phyloP scores from a whole-genome alignment of 2,888 invertebrate species.

The Mantis religiosa region DNA sequence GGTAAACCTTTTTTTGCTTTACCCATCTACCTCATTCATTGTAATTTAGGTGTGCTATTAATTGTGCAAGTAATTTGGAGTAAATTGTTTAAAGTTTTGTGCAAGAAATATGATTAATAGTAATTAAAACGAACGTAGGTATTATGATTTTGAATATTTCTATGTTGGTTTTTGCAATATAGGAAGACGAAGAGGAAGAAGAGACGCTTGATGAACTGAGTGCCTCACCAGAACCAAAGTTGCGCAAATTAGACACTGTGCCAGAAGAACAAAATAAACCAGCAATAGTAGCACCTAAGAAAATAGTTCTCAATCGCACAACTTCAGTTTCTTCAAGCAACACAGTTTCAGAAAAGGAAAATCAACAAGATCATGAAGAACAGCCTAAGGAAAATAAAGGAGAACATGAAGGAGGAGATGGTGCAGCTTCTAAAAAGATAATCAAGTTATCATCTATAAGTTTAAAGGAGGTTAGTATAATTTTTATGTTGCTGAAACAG shows the following conservation, averaged over 20 bases:
- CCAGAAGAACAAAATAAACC: conserved; percentile 34
- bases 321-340: background rate
- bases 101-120: background rate
- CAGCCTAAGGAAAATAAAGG: conserved; percentile 37
- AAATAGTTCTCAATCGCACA: conserved; percentile 59
- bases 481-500: background rate
- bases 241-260: conserved; percentile 26
- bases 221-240: background rate
- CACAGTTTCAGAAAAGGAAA: conserved; percentile 10
- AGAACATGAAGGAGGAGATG: conserved; percentile 18
- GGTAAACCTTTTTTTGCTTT: no score
- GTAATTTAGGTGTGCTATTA: no score
- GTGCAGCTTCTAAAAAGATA: conserved; percentile 43
- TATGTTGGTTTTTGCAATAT: conserved; percentile 24
- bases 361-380: background rate
- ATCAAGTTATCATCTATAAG: conserved; percentile 56
- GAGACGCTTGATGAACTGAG: conserved; percentile 28
- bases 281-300: conserved; percentile 49
- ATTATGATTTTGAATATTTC: background rate
- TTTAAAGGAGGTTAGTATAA: conserved; percentile 51
- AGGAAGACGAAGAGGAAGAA: conserved; percentile 25
- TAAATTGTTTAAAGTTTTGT: no score
- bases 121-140: background rate
- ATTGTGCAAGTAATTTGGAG: no score
- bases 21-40: no score